Evolutionary conservation across 2,797 vertebrate genomes (phyloP).

Genomic region (Gallinago solitaria): DNA sequence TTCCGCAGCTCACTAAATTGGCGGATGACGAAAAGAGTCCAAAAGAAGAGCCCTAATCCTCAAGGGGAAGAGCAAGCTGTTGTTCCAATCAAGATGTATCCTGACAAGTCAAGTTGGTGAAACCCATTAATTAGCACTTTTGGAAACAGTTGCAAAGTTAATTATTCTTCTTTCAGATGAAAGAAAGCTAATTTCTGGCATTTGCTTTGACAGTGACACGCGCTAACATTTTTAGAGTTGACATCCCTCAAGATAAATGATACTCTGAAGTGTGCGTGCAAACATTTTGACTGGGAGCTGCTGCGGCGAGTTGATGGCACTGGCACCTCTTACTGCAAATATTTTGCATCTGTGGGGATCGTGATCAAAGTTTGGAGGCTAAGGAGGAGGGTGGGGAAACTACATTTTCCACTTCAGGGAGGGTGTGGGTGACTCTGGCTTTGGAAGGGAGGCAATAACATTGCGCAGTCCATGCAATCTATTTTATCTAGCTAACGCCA

Average conservation of each 20-base stretch:
- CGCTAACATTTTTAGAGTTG: conserved; percentile 84
- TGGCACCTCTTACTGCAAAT: conserved; percentile 41
- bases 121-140: conserved; percentile 87
- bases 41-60: conserved; percentile 67
- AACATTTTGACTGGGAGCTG: conserved; percentile 76
- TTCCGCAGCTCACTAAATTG: conserved; percentile 34
- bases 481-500: not conserved
- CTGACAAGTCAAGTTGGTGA: conserved; percentile 83
- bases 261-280: conserved; percentile 73
- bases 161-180: conserved; percentile 83
- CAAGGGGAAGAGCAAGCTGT: conserved; percentile 62
- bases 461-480: not conserved
- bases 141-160: conserved; percentile 85
- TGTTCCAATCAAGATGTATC: conserved; percentile 70
- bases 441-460: not conserved
- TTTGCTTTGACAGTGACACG: conserved; percentile 83
- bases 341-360: conserved; percentile 49
- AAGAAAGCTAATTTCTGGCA: conserved; percentile 85
- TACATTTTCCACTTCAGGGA: not conserved
- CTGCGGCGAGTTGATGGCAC: not conserved
- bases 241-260: conserved; percentile 85
- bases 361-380: conserved; percentile 21
- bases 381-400: not conserved
- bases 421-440: not conserved
- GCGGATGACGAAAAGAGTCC: not conserved